phyloP scores from a whole-genome alignment of 2,797 vertebrate genomes.

The Heliangelus exortis region DNA sequence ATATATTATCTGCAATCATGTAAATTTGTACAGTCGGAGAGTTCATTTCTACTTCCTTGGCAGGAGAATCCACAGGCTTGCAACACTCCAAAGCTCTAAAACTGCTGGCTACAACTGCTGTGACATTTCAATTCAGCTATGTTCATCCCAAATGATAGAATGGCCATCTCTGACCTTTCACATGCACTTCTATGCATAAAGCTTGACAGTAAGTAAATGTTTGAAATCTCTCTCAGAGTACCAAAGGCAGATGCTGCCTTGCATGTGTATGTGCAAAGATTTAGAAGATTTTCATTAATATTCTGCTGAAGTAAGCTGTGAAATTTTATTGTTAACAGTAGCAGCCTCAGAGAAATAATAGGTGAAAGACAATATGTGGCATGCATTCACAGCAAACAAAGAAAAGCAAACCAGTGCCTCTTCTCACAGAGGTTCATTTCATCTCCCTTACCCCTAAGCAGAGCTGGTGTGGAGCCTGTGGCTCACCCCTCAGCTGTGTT shows the following conservation, averaged over 20 bases:
- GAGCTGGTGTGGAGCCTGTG: neutral
- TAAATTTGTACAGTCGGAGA: conserved; percentile 65
- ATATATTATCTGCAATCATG: conserved; percentile 68
- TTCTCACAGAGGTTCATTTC: neutral
- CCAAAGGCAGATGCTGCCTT: conserved; percentile 25
- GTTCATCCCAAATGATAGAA: conserved; percentile 63
- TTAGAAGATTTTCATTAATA: conserved; percentile 60
- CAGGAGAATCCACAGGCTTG: conserved; percentile 59
- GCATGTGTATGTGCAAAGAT: conserved; percentile 27
- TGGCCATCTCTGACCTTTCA: conserved; percentile 64
- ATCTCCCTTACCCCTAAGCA: neutral
- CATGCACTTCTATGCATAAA: conserved; percentile 10
- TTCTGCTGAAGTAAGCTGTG: conserved; percentile 42
- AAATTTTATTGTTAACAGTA: conserved; percentile 48
- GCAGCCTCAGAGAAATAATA: conserved; percentile 31
- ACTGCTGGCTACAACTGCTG: conserved; percentile 61
- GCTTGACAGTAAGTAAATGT: conserved; percentile 55
- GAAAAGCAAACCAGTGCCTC: neutral
- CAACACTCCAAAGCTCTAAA: conserved; percentile 63
- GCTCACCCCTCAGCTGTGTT: neutral
- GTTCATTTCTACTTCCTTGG: conserved; percentile 67
- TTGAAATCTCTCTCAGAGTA: conserved; percentile 43
- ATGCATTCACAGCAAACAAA: conserved; percentile 5
- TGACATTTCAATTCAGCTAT: conserved; percentile 69
- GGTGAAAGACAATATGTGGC: conserved; percentile 39